A percentile compares a stretch with the other conserved stretches of the same genome.
These are phyloP conservation scores for Cheirogaleus medius DNA, from an alignment of 2,113 vertebrate genomes.

Conservation along the genomic window DNA sequence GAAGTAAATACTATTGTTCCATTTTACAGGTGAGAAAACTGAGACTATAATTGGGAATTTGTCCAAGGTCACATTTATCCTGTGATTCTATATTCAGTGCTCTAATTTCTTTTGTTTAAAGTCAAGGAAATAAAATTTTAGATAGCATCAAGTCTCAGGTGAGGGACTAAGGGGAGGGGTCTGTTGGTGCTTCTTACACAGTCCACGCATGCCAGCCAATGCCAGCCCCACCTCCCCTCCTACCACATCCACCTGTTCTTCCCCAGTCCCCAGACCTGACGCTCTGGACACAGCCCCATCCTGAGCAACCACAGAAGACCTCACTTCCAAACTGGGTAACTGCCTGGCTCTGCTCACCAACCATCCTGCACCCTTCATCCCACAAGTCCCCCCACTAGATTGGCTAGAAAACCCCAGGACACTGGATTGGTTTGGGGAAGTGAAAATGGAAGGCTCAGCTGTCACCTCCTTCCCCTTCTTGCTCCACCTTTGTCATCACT, in stretches of 20 bases:
- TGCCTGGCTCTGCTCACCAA: not conserved
- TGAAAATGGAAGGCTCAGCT: not conserved
- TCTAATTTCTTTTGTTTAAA: conserved; percentile 12
- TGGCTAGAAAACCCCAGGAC: not conserved
- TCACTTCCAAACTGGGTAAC: not conserved
- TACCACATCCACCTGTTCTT: rapidly evolving
- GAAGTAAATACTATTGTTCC: not conserved
- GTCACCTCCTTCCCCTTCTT: not conserved
- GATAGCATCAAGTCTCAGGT: not conserved
- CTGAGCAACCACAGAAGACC: not conserved
- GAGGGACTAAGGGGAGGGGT: not conserved
- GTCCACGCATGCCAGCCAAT: not conserved
- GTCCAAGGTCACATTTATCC: not conserved
- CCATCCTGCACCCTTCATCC: not conserved
- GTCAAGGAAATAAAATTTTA: not conserved
- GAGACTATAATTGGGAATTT: not conserved
- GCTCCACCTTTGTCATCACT: not conserved
- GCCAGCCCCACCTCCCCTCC: too few species aligned
- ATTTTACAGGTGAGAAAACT: conserved; percentile 23
- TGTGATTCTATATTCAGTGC: not conserved
- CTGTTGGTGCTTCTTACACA: not conserved
- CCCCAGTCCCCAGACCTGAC: not conserved
- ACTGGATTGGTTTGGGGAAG: not conserved
- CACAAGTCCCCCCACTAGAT: not conserved
- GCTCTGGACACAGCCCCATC: not conserved